Evolutionary conservation across 1,140 invertebrate species (phyloP).

Genomic region (Chironomus tepperi): DNA sequence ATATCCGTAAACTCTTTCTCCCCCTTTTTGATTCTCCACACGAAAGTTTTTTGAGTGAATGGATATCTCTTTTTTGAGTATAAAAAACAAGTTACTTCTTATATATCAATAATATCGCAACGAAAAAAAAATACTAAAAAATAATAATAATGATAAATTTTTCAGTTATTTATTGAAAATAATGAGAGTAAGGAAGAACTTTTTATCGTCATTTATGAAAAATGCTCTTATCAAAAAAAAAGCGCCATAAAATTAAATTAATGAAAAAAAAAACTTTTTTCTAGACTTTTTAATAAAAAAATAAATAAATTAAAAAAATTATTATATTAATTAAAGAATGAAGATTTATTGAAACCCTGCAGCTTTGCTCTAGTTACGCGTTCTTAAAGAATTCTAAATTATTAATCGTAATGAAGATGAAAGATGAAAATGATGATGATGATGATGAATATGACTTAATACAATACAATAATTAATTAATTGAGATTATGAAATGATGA

Average conservation of each 20-base stretch:
- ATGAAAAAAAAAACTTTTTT: not conserved
- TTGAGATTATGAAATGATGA: conserved; percentile 5
- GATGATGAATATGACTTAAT: not conserved
- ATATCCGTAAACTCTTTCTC: not conserved
- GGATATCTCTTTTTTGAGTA: not conserved
- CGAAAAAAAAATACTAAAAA: too few relatives aligned
- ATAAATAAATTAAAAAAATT: not conserved
- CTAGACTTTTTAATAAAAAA: not conserved
- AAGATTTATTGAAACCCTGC: conserved; percentile 5
- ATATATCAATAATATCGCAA: too few relatives aligned
- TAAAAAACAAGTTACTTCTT: too few relatives aligned
- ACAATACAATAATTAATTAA: not conserved
- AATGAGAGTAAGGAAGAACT: too few relatives aligned
- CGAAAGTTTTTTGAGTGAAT: not conserved
- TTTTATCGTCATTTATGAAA: too few relatives aligned
- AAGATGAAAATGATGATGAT: not conserved
- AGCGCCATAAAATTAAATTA: not conserved
- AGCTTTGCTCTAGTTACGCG: conserved; percentile 6
- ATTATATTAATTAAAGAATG: conserved; percentile 12
- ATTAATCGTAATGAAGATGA: conserved; percentile 2
- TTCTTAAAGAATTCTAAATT: conserved; percentile 15
- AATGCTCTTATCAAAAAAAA: not conserved
- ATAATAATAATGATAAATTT: too few relatives aligned
- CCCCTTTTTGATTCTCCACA: not conserved
- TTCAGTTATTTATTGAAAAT: too few relatives aligned